Conservation (phyloP, 1,140 invertebrate species). For the Belonocnema kinseyi region DNA sequence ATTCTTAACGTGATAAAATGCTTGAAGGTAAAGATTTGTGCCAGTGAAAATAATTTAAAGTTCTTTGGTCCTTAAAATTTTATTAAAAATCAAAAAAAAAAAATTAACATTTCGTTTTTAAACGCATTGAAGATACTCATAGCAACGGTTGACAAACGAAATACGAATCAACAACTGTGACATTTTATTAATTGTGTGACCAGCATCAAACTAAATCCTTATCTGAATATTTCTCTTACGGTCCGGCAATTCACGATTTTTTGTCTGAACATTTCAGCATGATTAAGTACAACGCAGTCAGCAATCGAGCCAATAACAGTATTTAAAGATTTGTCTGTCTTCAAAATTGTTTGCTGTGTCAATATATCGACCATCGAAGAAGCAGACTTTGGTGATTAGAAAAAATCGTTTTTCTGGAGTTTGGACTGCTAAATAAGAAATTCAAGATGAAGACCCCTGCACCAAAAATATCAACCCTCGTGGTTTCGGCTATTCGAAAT, state of each 20-base stretch:
- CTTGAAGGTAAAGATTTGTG: no score
- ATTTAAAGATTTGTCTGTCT: neutral
- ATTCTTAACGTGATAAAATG: no score
- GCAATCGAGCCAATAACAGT: neutral
- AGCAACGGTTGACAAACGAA: constrained; percentile 2
- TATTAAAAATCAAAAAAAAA: no score
- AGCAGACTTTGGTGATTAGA: neutral
- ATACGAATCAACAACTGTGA: neutral
- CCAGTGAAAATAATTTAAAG: no score
- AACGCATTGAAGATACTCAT: no score
- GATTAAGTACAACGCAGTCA: neutral
- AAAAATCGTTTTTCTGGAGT: constrained; percentile 5
- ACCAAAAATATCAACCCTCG: constrained; percentile 64
- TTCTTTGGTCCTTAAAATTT: no score
- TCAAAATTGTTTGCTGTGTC: neutral
- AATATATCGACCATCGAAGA: neutral
- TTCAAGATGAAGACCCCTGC: constrained; percentile 48
- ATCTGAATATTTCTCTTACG: neutral
- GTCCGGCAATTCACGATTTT: neutral
- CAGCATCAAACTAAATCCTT: neutral
- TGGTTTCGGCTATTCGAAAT: constrained; percentile 65
- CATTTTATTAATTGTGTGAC: constrained; percentile 1
- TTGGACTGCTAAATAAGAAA: constrained; percentile 20
- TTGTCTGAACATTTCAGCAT: constrained; percentile 1
- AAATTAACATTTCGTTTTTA: no score